Conservation (phyloP, 1,140 invertebrate genomes). For the Cataglyphis hispanica region DNA sequence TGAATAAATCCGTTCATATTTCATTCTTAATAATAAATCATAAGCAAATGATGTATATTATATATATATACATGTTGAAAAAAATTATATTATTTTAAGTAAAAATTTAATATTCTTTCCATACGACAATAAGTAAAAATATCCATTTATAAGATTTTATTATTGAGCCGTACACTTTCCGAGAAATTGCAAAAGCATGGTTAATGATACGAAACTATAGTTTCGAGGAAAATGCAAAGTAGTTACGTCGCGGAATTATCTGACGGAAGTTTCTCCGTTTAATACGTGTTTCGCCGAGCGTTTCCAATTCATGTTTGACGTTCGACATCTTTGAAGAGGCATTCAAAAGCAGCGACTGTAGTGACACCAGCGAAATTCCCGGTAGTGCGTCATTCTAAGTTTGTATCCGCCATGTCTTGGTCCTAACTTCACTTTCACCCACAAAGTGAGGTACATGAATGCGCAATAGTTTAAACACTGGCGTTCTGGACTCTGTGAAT, state of each 20-base stretch:
- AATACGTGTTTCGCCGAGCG: constrained; percentile 28
- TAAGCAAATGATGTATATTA: constrained; percentile 20
- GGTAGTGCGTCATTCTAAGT: constrained; percentile 45
- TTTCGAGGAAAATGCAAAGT: constrained; percentile 20
- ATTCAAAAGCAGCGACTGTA: constrained; percentile 56
- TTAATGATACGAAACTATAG: constrained; percentile 2
- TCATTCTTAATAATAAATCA: constrained; percentile 35
- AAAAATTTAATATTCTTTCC: background rate
- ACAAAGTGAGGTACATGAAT: constrained; percentile 59
- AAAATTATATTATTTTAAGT: constrained; percentile 31
- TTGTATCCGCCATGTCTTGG: constrained; percentile 46
- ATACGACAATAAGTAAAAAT: background rate
- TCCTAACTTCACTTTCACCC: constrained; percentile 66
- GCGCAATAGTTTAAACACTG: constrained; percentile 57
- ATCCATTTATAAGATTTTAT: background rate
- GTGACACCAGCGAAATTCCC: constrained; percentile 61
- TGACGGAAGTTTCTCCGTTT: constrained; percentile 36
- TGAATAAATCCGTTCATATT: constrained; percentile 19
- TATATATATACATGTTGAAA: background rate
- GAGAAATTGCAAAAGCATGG: background rate
- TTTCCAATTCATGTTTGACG: constrained; percentile 58
- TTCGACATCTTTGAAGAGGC: constrained; percentile 53
- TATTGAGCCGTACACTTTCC: background rate
- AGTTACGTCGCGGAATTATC: constrained; percentile 57
- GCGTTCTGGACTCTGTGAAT: constrained; percentile 34